Percentiles rank a stretch among this genome's conserved stretches.
phyloP scores from a whole-genome alignment of 2,797 vertebrate species.

The Fringilla coelebs region DNA sequence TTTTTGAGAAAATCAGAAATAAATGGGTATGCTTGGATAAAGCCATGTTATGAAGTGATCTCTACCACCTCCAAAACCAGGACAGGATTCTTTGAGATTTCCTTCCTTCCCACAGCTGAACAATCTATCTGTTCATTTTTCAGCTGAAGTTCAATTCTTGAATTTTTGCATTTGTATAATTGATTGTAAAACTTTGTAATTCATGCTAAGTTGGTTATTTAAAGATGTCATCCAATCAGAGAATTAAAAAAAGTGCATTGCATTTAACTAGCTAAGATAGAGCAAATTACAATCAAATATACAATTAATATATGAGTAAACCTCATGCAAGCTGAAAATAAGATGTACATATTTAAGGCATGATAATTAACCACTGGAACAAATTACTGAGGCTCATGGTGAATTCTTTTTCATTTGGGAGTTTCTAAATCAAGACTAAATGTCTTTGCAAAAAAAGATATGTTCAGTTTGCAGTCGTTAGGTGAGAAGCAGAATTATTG shows the following conservation, averaged over 20 bases:
- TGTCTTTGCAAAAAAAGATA: conserved; percentile 12
- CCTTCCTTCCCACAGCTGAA: neutral
- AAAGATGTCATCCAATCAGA: conserved; percentile 53
- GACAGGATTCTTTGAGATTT: neutral
- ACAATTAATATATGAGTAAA: conserved; percentile 60
- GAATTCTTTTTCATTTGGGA: conserved; percentile 47
- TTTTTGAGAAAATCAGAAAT: neutral
- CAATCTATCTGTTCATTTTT: neutral
- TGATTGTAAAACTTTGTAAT: conserved; percentile 46
- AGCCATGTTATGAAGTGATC: neutral
- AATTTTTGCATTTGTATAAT: conserved; percentile 30
- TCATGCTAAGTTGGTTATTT: conserved; percentile 55
- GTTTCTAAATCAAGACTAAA: conserved; percentile 42
- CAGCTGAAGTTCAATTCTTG: neutral
- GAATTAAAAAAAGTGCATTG: conserved; percentile 3
- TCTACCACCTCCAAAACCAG: neutral
- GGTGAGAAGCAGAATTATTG: neutral
- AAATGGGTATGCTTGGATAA: neutral
- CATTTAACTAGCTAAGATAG: conserved; percentile 38
- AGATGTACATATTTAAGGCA: conserved; percentile 58
- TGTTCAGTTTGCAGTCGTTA: neutral
- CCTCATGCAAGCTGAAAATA: conserved; percentile 51
- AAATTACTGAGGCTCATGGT: conserved; percentile 30
- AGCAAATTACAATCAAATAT: conserved; percentile 58
- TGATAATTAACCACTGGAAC: conserved; percentile 54